Conservation (phyloP, 2,888 invertebrate species). For the Hirtodrosophila duncani region DNA sequence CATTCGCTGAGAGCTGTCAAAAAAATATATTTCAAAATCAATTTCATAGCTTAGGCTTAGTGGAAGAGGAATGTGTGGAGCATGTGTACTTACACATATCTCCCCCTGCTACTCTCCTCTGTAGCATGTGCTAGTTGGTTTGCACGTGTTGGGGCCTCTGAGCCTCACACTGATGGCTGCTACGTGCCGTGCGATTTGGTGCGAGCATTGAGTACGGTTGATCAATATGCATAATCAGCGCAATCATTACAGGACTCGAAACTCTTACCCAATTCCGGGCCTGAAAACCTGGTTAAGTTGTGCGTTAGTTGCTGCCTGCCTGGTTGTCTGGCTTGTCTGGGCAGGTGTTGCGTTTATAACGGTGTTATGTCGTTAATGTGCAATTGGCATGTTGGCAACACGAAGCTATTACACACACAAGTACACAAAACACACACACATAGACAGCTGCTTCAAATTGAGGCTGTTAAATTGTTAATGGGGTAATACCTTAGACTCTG, state of each 20-base stretch:
- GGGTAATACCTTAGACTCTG: conserved; percentile 55
- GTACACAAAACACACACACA: conserved; percentile 12
- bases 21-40: conserved; percentile 21
- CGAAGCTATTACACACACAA: conserved; percentile 26
- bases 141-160: background rate
- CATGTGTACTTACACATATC: background rate
- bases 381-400: conserved; percentile 75
- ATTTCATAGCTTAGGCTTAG: background rate
- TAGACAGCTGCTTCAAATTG: conserved; percentile 45
- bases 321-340: background rate
- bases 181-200: conserved; percentile 42
- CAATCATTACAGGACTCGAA: too few species aligned
- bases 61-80: background rate
- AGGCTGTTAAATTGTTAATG: conserved; percentile 65
- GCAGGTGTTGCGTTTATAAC: conserved; percentile 55
- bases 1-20: conserved; percentile 31
- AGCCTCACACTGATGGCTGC: conserved; percentile 50
- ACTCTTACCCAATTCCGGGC: too few species aligned
- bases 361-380: conserved; percentile 75
- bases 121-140: background rate
- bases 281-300: conserved; percentile 16
- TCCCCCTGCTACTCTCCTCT: conserved; percentile 16
- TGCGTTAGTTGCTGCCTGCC: background rate
- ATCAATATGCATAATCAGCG: conserved; percentile 68
- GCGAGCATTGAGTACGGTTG: conserved; percentile 19